Base-by-base conservation (phyloP, 2,888 invertebrate genomes). In the Lumbricus terrestris region DNA sequence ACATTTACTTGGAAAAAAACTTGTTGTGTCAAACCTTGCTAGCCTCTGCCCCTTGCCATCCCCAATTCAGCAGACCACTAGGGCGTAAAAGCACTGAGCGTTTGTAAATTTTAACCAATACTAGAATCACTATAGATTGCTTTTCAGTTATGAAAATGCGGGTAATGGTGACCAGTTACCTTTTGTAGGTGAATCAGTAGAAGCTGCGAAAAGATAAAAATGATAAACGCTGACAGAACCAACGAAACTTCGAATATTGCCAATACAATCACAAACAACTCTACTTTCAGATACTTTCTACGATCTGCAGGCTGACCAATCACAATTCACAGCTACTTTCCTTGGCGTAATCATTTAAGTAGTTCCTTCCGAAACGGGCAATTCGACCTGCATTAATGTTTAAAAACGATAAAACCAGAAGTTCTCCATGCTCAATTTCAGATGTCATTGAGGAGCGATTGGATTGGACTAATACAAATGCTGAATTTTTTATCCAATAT, bases 151-250 rank as follows among this genome's bases (percentile, higher is more conserved):
- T 47, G 47, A 20, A 47, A 47, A 23, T 47, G 69, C 8, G 69
- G n/a, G n/a, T 69, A 69, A 69, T 11, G 69, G 6, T 69, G n/a
- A 69, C 29, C 11, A 54, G 15, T 82, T 89, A 91, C 91, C 85
- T 90, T 91, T 90, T 88, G 90, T 90, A 20, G 91, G 91, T 33
- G 91, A 91, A 35, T 91, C 91, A 88, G 89, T 89, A 47, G 47
- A 89, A 40, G 90, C 85, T 85, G 37, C 5, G 18, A 85, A 85
- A 85, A 85, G 23, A 85, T 15, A 35, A 33, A n/a, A 90, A 90
- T 29, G 15, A n/a, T 3, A 69, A 69, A 69, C n/a, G 69, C 29
- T 69, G 69, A 69, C n/a, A n/a, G n/a, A 69, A 69, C 29, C 69
- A 69, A 69, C 29, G n/a, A 69, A 29, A 69, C n/a, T 69, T n/a